These are phyloP conservation scores for Yponomeuta cagnagella DNA, from an alignment of 2,888 invertebrate genomes.

Conservation along the genomic window DNA sequence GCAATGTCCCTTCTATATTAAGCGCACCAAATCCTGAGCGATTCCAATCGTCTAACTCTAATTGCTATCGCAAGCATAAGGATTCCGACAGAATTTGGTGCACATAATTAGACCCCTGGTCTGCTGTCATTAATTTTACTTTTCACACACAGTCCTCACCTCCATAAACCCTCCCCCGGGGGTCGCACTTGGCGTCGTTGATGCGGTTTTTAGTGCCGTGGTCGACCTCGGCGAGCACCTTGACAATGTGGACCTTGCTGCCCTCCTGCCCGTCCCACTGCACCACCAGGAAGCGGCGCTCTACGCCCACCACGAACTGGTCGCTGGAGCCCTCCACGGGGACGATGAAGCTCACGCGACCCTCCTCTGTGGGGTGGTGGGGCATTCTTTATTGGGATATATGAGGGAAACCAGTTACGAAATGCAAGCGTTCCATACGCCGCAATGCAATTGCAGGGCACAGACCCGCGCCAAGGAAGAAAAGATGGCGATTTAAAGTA, in stretches of 20 bases:
- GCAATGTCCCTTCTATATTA: no score
- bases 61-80: no score
- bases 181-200: slow-evolving; percentile 88
- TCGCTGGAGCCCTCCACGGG: slow-evolving; percentile 77
- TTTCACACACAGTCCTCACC: slow-evolving; percentile 47
- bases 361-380: slow-evolving; percentile 29
- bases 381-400: neutral
- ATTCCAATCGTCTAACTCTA: no score
- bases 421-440: no score
- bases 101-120: no score
- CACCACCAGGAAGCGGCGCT: slow-evolving; percentile 75
- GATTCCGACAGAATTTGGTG: no score
- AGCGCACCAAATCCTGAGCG: no score
- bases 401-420: no score
- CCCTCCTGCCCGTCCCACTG: slow-evolving; percentile 80
- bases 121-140: no score
- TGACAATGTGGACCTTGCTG: slow-evolving; percentile 55
- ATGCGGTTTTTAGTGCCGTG: slow-evolving; percentile 76
- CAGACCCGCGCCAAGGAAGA: no score
- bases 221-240: slow-evolving; percentile 75
- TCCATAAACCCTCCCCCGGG: slow-evolving; percentile 82
- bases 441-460: no score
- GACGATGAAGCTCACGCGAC: slow-evolving; percentile 73
- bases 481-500: no score
- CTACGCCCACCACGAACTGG: slow-evolving; percentile 80